A percentile compares a stretch with the other conserved stretches of the same genome.
Conservation (phyloP, 2,888 invertebrate genomes). For the Oxycera nigricornis region DNA sequence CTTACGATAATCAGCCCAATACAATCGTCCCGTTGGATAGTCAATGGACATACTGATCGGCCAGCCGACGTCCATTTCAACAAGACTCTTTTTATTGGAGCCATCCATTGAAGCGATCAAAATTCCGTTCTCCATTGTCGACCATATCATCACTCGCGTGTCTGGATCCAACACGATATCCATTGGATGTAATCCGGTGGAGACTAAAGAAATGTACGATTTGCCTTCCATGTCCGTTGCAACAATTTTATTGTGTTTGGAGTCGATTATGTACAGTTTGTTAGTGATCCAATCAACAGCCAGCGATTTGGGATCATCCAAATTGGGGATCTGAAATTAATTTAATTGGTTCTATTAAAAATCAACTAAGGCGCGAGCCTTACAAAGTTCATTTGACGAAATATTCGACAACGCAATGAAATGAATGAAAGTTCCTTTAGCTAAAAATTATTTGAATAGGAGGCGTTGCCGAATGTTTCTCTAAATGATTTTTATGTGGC, state of each 20-base stretch:
- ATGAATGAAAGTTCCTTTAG: no score
- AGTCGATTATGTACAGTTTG: constrained; percentile 75
- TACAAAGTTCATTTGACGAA: no score
- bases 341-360: no score
- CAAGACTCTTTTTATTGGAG: constrained; percentile 65
- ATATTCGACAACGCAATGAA: no score
- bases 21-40: constrained; percentile 75
- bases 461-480: no score
- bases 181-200: constrained; percentile 69
- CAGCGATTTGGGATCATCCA: constrained; percentile 74
- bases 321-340: constrained; percentile 63
- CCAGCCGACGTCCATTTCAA: constrained; percentile 71
- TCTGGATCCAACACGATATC: constrained; percentile 75
- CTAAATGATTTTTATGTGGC: no score
- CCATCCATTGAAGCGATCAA: constrained; percentile 74
- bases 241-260: constrained; percentile 59
- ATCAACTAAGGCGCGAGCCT: no score
- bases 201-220: constrained; percentile 57
- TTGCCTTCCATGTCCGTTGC: constrained; percentile 60
- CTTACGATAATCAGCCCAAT: constrained; percentile 85
- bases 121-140: constrained; percentile 74
- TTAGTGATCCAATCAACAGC: constrained; percentile 75
- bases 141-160: constrained; percentile 74
- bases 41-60: constrained; percentile 80
- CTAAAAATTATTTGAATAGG: no score